Percentiles rank a stretch among this genome's conserved stretches.
Evolutionary conservation across 2,888 invertebrate species (phyloP).

Genomic region (Dasysyrphus tricinctus): DNA sequence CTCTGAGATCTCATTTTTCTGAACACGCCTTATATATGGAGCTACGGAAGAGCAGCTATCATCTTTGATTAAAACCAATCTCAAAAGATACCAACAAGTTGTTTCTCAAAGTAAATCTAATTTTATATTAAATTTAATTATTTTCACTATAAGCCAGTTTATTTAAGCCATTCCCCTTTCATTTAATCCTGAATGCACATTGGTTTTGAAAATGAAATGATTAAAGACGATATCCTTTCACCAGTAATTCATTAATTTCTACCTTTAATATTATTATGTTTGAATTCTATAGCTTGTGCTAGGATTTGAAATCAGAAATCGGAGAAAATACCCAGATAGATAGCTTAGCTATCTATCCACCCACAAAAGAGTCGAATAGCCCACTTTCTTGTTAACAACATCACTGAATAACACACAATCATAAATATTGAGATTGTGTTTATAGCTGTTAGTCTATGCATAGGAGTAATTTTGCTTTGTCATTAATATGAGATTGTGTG

Average conservation of each 20-base stretch:
- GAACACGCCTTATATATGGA: too few relatives aligned
- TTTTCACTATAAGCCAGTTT: too few relatives aligned
- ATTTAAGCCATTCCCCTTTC: too few relatives aligned
- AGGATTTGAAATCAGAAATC: neutral
- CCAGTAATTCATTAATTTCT: neutral
- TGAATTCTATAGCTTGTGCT: neutral
- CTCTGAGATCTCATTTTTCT: too few relatives aligned
- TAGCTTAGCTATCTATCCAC: neutral
- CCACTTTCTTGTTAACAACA: constrained; percentile 3
- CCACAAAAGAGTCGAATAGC: neutral
- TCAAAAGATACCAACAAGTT: too few relatives aligned
- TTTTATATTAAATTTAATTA: too few relatives aligned
- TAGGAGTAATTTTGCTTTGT: neutral
- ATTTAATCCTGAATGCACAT: neutral
- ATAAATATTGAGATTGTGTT: neutral
- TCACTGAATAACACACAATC: neutral
- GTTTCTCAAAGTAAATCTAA: too few relatives aligned
- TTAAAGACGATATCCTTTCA: neutral
- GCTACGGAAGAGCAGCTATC: too few relatives aligned
- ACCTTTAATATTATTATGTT: neutral
- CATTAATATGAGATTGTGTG: neutral
- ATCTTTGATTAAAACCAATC: too few relatives aligned
- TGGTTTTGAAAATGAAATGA: neutral
- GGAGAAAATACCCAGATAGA: neutral
- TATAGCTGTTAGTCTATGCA: neutral